Base-by-base conservation (phyloP, 2,113 vertebrate species). In the Ciconia maguari region DNA sequence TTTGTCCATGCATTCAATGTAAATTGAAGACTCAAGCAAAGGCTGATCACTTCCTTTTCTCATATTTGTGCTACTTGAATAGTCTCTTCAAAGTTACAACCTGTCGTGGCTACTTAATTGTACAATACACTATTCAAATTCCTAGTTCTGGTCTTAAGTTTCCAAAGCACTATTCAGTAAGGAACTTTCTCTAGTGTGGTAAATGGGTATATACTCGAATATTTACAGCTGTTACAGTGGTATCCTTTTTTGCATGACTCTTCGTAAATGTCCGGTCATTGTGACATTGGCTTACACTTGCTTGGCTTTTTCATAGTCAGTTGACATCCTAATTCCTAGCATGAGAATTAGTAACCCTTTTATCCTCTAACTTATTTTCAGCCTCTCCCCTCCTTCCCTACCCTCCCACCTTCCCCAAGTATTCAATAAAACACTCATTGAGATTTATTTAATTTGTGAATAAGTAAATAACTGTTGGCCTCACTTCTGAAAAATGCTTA, bases 191-290 rank as follows among this genome's bases (percentile, higher is more conserved):
- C 22, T 82, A 62, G 64, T 65, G 93, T 95, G 89, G 68, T 83
- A 94, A 95, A 96, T 97, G 98, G 99, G 99, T 99, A 99, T 99
- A 99, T 99, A 99, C 99, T 99, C 99, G 99, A 99, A 99, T 98
- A 99, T 99, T 99, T 99, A 99, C 99, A 99, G 97, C 98, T 98
- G 98, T 99, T 99, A 95, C 98, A 95, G 97, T 95, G 97, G 98
- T 97, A 89, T 98, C 89, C 38, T 98, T 98, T 97, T 98, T 98
- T 99, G 99, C 99, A 99, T 99, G 99, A 97, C 97, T 98, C 97
- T 98, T 97, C 13, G 98, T 98, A 98, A 98, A 97, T 98, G 98
- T 99, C 98, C 93, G 54, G 98, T 99, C 98, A 98, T 98, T 98
- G 99, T 99, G 98, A 97, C 98, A 98, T 98, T 96, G 95, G 98